Evolutionary conservation across 2,888 invertebrate species (phyloP), one percentile per base, ranked within the genome.

Genomic region (Dryocosmus kuriphilus): DNA sequence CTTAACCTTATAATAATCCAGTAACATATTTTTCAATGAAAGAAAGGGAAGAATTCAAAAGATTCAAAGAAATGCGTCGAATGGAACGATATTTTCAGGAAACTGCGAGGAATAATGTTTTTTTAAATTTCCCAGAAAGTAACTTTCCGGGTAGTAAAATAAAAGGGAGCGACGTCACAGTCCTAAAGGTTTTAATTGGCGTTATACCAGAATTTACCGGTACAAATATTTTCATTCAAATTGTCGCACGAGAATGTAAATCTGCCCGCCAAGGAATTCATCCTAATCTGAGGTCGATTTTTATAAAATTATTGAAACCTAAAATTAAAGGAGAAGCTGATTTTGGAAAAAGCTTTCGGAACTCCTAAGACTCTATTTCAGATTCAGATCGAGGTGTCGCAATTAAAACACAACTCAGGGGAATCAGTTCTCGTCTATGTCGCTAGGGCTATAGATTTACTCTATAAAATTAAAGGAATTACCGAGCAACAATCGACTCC

Each of bases 311-410:
- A 0, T 7, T 61, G 6, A 61, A 61, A 30, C 7, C 22, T 16
- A 35, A 35, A 63, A 63, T 63, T 8, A 35, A 32, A 8, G 22
- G n/a, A 19, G 63, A 63, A n/a, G 63, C 63, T 4, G n/a, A 63
- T 3, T n/a, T 27, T 35, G 9, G 32, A 35, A 35, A 11, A 16
- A 35, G 63, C 35, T 63, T 63, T 63, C 63, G 35, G 35, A 2
- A 22, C 2, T n/a, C 61, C 35, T 16, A 61, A n/a, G n/a, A n/a
- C n/a, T n/a, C n/a, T n/a, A n/a, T n/a, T n/a, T n/a, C n/a, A 61
- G 30, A 27, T 61, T 5, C 61, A 30, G 7, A 30, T 30, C 2
- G 61, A 61, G 7, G 16, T 61, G 0, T 11, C 30, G 1, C 61
- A 61, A 14, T 16, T 61, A 1, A 24, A 30, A 27, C 30, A 30